phyloP scores from a whole-genome alignment of 2,113 vertebrate species.

The Psephotus haematonotus region DNA sequence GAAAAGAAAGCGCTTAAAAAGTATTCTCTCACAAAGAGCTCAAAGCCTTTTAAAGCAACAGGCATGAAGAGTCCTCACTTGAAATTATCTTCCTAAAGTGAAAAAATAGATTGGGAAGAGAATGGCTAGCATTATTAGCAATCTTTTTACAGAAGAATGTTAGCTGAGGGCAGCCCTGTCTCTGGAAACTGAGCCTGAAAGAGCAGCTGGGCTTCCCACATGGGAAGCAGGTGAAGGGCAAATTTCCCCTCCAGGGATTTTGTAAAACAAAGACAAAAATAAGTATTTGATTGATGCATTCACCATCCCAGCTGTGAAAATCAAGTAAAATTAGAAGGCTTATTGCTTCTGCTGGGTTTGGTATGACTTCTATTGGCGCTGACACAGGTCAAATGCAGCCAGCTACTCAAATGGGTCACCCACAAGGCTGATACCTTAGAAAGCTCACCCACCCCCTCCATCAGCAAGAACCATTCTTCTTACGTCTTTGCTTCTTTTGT shows the following conservation, averaged over 20 bases:
- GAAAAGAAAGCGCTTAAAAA: background rate
- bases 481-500: background rate
- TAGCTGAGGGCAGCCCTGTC: background rate
- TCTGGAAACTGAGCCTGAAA: background rate
- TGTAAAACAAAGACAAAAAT: conserved; percentile 8
- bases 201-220: background rate
- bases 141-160: background rate
- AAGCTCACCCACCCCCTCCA: background rate
- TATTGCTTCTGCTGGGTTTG: background rate
- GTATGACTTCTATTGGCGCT: background rate
- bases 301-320: background rate
- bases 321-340: background rate
- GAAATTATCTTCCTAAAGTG: background rate
- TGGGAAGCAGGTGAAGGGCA: conserved; percentile 1
- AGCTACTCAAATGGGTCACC: background rate
- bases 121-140: background rate
- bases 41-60: background rate
- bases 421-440: accelerated
- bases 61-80: background rate
- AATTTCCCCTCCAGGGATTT: background rate
- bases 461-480: background rate
- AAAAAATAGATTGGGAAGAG: background rate
- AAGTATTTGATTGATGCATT: background rate
- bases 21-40: background rate
- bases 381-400: background rate